Evolutionary conservation across 2,113 vertebrate species (phyloP), one percentile per base, ranked within the genome.

Genomic region (Heloderma charlesbogerti): DNA sequence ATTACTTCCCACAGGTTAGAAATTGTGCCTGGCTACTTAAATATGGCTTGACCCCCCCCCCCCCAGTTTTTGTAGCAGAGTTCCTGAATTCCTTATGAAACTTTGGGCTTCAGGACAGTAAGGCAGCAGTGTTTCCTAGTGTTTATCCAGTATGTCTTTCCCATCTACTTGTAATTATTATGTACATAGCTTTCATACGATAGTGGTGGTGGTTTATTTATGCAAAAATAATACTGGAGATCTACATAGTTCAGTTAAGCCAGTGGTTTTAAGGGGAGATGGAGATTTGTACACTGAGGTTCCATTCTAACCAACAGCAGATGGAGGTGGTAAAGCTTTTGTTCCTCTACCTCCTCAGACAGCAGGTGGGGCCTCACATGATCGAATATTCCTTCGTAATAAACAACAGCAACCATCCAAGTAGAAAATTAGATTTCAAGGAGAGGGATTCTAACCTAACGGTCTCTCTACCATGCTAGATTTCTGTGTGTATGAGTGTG

Each of bases 1-100:
- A 92, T 96, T 95, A 43, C 94, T 99, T 1, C 96, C 97, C 84
- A 98, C 97, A 83, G 99, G 99, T 99, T 86, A 95, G n/a, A 80
- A 40, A 82, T 78, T 87, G 87, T 91, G n/a, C 40, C 81, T 86
- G 6, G 34, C 9, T 91, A 45, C n/a, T 91, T 90, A 57, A 72
- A 20, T 6, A 5, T 63, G 0, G 1, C 20, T 45, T 88, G 12
- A 48, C 20, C 18, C 54, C 78, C 1, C 86, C 10, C 7, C 0
- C 6, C 54, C 57, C 31, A 15, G 20, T 25, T 48, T 34, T 84
- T 67, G 27, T 22, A 85, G 25, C 18, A 3, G 57, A 51, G 57
- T 86, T 15, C 48, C 71, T 27, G 8, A 34, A 22, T 48, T 78
- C 31, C 67, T 37, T 54, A 85, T 43, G 74, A 86, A 79, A 31